These are phyloP conservation scores for Caradrina clavipalpis DNA, from an alignment of 2,888 invertebrate genomes.

Conservation along the genomic window DNA sequence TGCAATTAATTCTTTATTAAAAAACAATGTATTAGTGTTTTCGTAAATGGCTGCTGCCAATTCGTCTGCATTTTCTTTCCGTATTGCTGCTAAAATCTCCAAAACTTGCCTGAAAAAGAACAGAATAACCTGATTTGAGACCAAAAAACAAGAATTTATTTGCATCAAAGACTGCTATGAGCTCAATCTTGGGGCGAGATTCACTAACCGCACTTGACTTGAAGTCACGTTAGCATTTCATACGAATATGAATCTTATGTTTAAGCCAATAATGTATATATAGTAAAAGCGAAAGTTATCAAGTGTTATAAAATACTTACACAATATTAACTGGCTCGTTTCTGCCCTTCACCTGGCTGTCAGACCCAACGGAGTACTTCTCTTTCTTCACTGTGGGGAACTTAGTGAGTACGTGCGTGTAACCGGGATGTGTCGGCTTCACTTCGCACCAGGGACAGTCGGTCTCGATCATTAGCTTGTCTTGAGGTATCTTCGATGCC, in stretches of 20 bases:
- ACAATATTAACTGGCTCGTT: constrained; percentile 98
- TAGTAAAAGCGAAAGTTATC: no score
- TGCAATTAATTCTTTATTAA: constrained; percentile 75
- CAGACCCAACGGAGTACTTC: constrained; percentile 93
- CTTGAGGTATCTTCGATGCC: constrained; percentile 94
- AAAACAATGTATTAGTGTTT: constrained; percentile 96
- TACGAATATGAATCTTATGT: not conserved
- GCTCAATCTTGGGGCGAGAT: not conserved
- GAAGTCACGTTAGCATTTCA: not conserved
- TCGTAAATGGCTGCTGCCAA: constrained; percentile 94
- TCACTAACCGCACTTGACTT: no score
- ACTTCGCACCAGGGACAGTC: constrained; percentile 99
- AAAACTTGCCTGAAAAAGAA: constrained; percentile 95
- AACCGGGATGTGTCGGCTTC: constrained; percentile 96
- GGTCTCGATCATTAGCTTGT: constrained; percentile 97
- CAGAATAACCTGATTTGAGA: not conserved
- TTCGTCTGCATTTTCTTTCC: constrained; percentile 93
- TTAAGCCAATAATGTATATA: no score
- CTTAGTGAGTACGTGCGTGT: constrained; percentile 93
- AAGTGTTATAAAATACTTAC: constrained; percentile 88
- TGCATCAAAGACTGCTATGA: not conserved
- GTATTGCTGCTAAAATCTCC: constrained; percentile 95
- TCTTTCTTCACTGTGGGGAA: constrained; percentile 96
- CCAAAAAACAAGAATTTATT: no score
- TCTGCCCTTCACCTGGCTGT: constrained; percentile 95